Base-by-base conservation (phyloP, 2,888 invertebrate species). In the Escarpia spicata region DNA sequence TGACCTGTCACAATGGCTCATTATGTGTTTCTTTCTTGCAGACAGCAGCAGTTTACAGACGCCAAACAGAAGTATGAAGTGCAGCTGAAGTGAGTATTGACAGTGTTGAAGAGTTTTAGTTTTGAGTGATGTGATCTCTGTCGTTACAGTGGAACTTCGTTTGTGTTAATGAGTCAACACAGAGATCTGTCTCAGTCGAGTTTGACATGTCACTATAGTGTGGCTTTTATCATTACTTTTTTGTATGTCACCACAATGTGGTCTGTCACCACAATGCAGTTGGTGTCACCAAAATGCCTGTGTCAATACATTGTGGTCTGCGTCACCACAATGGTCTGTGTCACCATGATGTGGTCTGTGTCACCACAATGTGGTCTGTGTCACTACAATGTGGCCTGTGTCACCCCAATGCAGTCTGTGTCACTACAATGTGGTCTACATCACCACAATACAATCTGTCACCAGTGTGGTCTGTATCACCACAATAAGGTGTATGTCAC, bases 61-160 rank as follows among this genome's bases (percentile, higher is more conserved):
- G 95, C 96, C 19, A 93, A 94, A 19, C 95, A 94, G 93, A 95
- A 95, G 89, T 95, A 96, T 93, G 95, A 96, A 92, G 95, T 95
- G 60, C 95, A 96, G 58, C 90, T 92, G 43, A 43, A 45, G 92
- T 92, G 52, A 90, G 92, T 90, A 90, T 31, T 75, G 43, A 43
- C 37, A n/a, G 4, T 43, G 43, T 6, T 15, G 1, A 12, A 12
- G 4, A 15, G 10, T 44, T 26, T 19, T 0, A 10, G n/a, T 92
- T 37, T 58, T 92, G 19, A 15, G 19, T n/a, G 26, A 37, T n/a
- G 10, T 52, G 52, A 15, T 52, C 52, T 2, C 12, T 4, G 52
- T 9, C 52, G 15, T 52, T 15, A 9, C 52, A 52, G 10, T 52
- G 52, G 52, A 2, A 52, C 52, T 52, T 9, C 15, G 52, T 15